phyloP scores from a whole-genome alignment of 1,140 invertebrate genomes.

The Drosophila subobscura region DNA sequence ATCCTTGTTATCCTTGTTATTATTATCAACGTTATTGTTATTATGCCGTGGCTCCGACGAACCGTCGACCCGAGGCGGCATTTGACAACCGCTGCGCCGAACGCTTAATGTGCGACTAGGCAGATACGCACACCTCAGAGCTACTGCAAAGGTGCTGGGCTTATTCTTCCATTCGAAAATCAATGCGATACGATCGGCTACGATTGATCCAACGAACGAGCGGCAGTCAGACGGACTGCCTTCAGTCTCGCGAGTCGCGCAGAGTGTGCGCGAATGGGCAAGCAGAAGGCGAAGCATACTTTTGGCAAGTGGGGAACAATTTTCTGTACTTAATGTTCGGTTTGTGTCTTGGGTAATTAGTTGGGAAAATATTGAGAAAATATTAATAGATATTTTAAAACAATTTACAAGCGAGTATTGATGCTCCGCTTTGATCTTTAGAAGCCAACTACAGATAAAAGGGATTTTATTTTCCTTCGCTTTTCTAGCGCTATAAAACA shows the following conservation, averaged over 20 bases:
- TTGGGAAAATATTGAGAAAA: background rate
- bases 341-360: background rate
- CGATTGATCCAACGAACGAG: conserved; percentile 21
- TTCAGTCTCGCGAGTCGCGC: background rate
- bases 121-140: conserved; percentile 26
- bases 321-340: background rate
- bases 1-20: conserved; percentile 58
- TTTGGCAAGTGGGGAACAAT: background rate
- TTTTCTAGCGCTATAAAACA: too few species aligned
- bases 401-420: too few species aligned
- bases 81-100: conserved; percentile 52
- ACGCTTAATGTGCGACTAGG: conserved; percentile 59
- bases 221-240: background rate
- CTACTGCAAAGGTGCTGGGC: conserved; percentile 20
- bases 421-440: too few species aligned
- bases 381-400: too few species aligned
- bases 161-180: conserved; percentile 32
- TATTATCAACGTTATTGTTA: conserved; percentile 37
- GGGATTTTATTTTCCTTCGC: too few species aligned
- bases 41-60: conserved; percentile 17
- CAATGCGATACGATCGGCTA: conserved; percentile 17
- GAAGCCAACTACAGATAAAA: too few species aligned
- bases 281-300: conserved; percentile 32
- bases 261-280: too few species aligned
- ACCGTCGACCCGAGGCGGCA: background rate